Percentiles rank a stretch among this genome's conserved stretches.
Conservation (phyloP, 2,113 vertebrate genomes). For the Platichthys stellatus region DNA sequence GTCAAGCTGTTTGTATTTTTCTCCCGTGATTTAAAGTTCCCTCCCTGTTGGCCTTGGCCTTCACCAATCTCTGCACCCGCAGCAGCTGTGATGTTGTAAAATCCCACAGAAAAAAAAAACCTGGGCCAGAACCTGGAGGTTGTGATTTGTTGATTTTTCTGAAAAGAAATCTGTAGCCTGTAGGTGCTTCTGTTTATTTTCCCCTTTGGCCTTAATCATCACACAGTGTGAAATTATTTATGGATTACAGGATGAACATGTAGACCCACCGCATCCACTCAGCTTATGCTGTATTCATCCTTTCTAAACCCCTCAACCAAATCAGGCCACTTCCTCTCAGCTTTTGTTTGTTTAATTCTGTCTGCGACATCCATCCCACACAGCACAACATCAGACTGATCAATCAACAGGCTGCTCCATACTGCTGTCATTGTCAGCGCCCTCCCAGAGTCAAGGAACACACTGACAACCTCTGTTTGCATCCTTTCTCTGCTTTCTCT, state of each 20-base stretch:
- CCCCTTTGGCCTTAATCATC: neutral
- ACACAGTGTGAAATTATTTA: conserved; percentile 48
- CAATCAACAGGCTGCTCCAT: conserved; percentile 72
- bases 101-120: neutral
- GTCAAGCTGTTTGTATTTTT: no score
- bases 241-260: conserved; percentile 34
- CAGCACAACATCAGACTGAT: conserved; percentile 68
- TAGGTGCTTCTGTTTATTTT: neutral
- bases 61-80: neutral
- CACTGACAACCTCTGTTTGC: conserved; percentile 69
- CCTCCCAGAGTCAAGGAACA: conserved; percentile 54
- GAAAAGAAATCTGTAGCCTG: neutral
- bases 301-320: conserved; percentile 55
- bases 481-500: conserved; percentile 64
- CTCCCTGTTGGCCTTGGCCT: neutral
- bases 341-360: conserved; percentile 65
- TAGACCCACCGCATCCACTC: conserved; percentile 32
- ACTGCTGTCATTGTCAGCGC: conserved; percentile 75
- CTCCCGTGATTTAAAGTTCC: no score
- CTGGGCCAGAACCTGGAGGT: neutral
- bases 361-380: conserved; percentile 54
- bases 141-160: neutral
- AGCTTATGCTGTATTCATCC: conserved; percentile 34
- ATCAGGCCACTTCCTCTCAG: conserved; percentile 62
- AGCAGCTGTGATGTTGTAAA: neutral